Conservation (phyloP, 2,797 vertebrate genomes). For the Lophius americanus region DNA sequence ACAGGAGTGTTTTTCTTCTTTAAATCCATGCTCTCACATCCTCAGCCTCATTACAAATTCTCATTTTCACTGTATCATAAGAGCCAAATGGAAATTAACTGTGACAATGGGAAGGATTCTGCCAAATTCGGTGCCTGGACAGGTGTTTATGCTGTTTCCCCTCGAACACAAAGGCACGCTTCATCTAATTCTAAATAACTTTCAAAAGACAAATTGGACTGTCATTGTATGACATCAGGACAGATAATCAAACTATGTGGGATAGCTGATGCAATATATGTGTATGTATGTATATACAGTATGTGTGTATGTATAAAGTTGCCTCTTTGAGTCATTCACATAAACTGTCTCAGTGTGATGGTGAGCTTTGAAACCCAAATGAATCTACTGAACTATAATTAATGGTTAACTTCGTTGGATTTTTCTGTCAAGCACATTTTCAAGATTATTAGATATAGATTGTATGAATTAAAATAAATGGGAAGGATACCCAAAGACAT, state of each 20-base stretch:
- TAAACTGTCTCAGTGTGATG: too few relatives aligned
- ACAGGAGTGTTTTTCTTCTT: neutral
- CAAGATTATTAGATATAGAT: too few relatives aligned
- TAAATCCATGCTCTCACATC: neutral
- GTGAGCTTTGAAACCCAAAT: too few relatives aligned
- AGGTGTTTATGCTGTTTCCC: constrained; percentile 23
- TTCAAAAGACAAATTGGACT: constrained; percentile 26
- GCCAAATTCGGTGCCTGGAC: constrained; percentile 9
- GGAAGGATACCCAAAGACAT: too few relatives aligned
- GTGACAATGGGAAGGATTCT: constrained; percentile 6
- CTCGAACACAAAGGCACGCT: neutral
- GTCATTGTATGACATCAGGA: constrained; percentile 22
- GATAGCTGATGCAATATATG: constrained; percentile 26
- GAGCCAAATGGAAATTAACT: constrained; percentile 14
- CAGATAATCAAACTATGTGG: constrained; percentile 27
- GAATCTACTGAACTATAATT: too few relatives aligned
- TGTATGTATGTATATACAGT: too few relatives aligned
- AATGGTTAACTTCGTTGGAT: too few relatives aligned
- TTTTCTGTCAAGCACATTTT: too few relatives aligned
- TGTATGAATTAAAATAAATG: too few relatives aligned
- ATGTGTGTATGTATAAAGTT: too few relatives aligned
- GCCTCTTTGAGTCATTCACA: too few relatives aligned
- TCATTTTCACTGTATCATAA: neutral
- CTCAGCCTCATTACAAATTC: constrained; percentile 5
- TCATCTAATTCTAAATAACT: constrained; percentile 35